phyloP scores from a whole-genome alignment of 1,140 invertebrate species.

The Drosophila bocqueti region DNA sequence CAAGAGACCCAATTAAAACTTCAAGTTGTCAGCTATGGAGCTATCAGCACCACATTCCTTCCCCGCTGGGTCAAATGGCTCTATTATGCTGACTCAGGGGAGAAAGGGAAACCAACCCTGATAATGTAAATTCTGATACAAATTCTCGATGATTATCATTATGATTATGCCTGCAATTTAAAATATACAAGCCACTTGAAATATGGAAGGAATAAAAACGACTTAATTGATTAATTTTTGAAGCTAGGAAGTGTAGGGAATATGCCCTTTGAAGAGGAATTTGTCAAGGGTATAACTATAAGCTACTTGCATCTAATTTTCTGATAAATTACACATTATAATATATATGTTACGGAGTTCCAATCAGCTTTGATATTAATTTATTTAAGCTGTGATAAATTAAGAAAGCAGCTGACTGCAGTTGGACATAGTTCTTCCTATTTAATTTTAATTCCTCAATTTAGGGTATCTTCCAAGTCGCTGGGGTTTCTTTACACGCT shows the following conservation, averaged over 20 bases:
- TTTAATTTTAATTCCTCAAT: not conserved
- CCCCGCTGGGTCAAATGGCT: slow-evolving; percentile 68
- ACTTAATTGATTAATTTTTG: slow-evolving; percentile 45
- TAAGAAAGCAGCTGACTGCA: too few relatives aligned
- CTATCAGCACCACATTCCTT: slow-evolving; percentile 53
- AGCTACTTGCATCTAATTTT: not conserved
- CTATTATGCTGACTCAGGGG: slow-evolving; percentile 47
- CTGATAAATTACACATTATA: not conserved
- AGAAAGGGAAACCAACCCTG: slow-evolving; percentile 30
- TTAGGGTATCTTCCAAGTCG: slow-evolving; percentile 28
- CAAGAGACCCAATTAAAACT: slow-evolving; percentile 64
- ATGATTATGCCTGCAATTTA: slow-evolving; percentile 62
- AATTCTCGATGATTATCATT: slow-evolving; percentile 41
- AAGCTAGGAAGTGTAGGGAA: not conserved
- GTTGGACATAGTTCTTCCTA: not conserved
- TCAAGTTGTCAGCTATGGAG: slow-evolving; percentile 58
- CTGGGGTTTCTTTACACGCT: not conserved
- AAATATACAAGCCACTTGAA: slow-evolving; percentile 38
- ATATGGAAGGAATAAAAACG: slow-evolving; percentile 23
- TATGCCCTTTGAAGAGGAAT: not conserved
- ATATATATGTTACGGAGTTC: not conserved
- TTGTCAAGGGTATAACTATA: too few relatives aligned
- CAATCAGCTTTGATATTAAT: not conserved
- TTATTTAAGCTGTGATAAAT: not conserved
- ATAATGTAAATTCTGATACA: slow-evolving; percentile 31